Conservation (phyloP, 2,797 vertebrate species). For the Eutrigla gurnardus region DNA sequence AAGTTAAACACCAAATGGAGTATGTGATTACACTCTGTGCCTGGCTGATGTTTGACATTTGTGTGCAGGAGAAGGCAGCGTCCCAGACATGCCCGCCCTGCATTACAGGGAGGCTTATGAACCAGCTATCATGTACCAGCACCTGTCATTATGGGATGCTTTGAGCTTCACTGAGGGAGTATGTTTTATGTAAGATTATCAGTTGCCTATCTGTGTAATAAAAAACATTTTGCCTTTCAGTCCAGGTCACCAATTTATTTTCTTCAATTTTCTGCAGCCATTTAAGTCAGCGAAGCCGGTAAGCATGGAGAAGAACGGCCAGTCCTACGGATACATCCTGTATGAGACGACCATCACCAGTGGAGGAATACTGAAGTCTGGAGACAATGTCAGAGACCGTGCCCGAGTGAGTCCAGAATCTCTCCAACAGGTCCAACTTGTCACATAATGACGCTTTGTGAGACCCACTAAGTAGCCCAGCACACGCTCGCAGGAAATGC, state of each 20-base stretch:
- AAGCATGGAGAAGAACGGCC: slow-evolving; percentile 95
- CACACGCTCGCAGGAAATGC: too few relatives aligned
- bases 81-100: slow-evolving; percentile 85
- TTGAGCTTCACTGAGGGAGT: slow-evolving; percentile 86
- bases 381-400: slow-evolving; percentile 87
- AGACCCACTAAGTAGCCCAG: too few relatives aligned
- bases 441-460: too few relatives aligned
- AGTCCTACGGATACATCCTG: slow-evolving; percentile 92
- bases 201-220: background rate
- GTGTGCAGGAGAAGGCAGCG: slow-evolving; percentile 74
- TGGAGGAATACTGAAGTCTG: slow-evolving; percentile 86
- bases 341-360: slow-evolving; percentile 90
- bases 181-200: slow-evolving; percentile 51
- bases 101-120: slow-evolving; percentile 87
- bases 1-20: slow-evolving; percentile 37
- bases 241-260: background rate
- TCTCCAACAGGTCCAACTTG: background rate
- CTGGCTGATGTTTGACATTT: slow-evolving; percentile 23
- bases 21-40: background rate
- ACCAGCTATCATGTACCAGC: slow-evolving; percentile 85
- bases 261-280: slow-evolving; percentile 76
- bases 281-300: slow-evolving; percentile 85
- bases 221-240: background rate
- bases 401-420: slow-evolving; percentile 85
- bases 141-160: slow-evolving; percentile 93